Base-by-base conservation (phyloP, 2,888 invertebrate genomes). In the Eudemis profundana region DNA sequence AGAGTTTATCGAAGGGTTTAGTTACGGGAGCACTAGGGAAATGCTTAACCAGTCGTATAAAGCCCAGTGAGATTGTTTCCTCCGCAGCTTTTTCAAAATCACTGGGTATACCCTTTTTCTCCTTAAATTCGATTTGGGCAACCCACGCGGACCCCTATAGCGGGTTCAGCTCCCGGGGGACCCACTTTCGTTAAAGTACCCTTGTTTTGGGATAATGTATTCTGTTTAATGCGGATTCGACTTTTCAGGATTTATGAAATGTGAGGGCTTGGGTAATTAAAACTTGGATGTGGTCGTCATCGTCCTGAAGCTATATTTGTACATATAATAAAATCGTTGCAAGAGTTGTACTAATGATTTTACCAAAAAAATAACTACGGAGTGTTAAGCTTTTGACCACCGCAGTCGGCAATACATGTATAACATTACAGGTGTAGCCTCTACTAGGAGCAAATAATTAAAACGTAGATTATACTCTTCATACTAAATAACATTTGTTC, bases 171-270 rank as follows among this genome's bases (percentile, higher is more conserved):
- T 51, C 63, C 23, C 57, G 4, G 3, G 63, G 27, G 63, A 17
- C 14, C 49, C 56, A 63, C 56, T 63, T 63, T 49, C 57, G 63
- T 42, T 50, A 57, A 42, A 56, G 61, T 47, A 49, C 46, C 49
- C 47, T 42, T 64, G 49, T 64, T 64, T 54, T 14, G 50, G 57
- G 42, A 57, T 64, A 57, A 50, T 64, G 42, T 57, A 50, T 64
- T 64, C 57, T 36, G 42, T 57, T 63, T 21, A 57, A 50, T 50
- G 42, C 38, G 56, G 14, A 56, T 49, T 42, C 42, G 15, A 56
- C 38, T 50, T 62, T 49, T 50, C 15, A 15, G 42, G 42, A 47
- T 62, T 62, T 19, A 23, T n/a, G 19, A 14, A 47, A 17, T 1
- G 36, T 15, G 38, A 27, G 36, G 46, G 57, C 21, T n/a, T n/a